Base-by-base conservation (phyloP, 2,888 invertebrate species). In the Arge pagana region DNA sequence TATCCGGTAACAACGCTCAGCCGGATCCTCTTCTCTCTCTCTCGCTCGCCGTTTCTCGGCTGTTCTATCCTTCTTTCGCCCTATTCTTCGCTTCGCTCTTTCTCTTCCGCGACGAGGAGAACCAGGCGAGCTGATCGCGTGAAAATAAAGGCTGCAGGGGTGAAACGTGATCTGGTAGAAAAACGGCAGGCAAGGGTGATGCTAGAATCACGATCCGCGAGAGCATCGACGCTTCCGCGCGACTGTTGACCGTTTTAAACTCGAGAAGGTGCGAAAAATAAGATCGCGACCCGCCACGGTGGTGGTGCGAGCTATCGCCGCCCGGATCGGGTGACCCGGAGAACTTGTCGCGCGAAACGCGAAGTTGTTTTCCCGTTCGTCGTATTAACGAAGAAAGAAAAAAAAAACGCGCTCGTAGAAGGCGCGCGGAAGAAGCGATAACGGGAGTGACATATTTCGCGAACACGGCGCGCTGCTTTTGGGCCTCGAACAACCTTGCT, bases 371-470 rank as follows among this genome's bases (percentile, higher is more conserved):
- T n/a, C n/a, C n/a, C n/a, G n/a, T n/a, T n/a, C n/a, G n/a, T n/a
- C n/a, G n/a, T n/a, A n/a, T n/a, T n/a, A 15, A 13, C 16, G 4
- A 10, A 40, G n/a, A 40, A 15, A 24, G 2, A 13, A 3, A 11
- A 21, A 5, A 21, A 26, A 40, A 8, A 40, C 15, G 26, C 15
- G 8, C 10, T 15, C 3, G 13, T 11, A 23, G 13, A 11, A 28
- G 5, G 31, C 10, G 11, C n/a, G 5, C 6, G 6, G 11, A 60
- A 62, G 57, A 56, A 53, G 55, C 63, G 59, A 66, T 67, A 66
- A 65, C 53, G 59, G 57, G 52, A 48, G 59, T 63, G 62, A 67
- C 64, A 67, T 67, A 65, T 67, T 68, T 62, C 64, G 56, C 21
- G 54, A 63, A 63, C 64, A 62, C 59, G 57, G 56, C 59, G 52